Base-by-base conservation (phyloP, 1,140 invertebrate species). In the Nasonia longicornis region DNA sequence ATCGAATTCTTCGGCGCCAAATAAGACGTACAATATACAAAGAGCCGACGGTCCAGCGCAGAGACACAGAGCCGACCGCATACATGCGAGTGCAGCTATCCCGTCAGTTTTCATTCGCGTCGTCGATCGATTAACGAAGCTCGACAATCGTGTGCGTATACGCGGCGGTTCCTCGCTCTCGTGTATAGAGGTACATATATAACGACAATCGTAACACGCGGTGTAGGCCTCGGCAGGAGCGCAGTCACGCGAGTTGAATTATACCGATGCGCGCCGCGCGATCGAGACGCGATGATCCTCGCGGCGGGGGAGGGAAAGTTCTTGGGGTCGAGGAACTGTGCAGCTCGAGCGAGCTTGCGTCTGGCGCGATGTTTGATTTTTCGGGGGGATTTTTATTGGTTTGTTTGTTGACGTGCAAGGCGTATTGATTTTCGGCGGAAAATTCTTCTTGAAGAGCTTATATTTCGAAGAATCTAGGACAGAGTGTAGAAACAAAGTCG, bases 161-260 rank as follows among this genome's bases (percentile, higher is more conserved):
- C 6, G 48, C 48, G 48, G 45, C 14, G 48, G 48, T 16, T 48
- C 45, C 48, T 52, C 14, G 14, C 48, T 52, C 48, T 52, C 48
- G 12, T 52, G 10, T 42, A 42, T 42, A 11, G 6, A 42, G 3
- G 3, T n/a, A 58, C 20, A 1, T 58, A n/a, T 58, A n/a, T 16
- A 82, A 81, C 77, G 84, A 85, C 84, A 85, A 83, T 58, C 52
- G 52, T 58, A 58, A 20, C 52, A 58, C 20, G 20, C 52, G 52
- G 52, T 58, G 52, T 58, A 58, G 16, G 52, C 52, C 52, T 58
- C 52, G 52, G 75, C 80, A 77, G 84, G 38, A 79, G 69, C 73
- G 81, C 83, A 84, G 82, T 84, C 82, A 85, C 83, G 84, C 83
- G 80, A 85, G 76, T 79, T 38, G 58, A 79, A 83, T 83, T 74